A percentile compares a stretch with the other conserved stretches of the same genome.
phyloP scores from a whole-genome alignment of 2,888 invertebrate species.

The Rhagonycha fulva region DNA sequence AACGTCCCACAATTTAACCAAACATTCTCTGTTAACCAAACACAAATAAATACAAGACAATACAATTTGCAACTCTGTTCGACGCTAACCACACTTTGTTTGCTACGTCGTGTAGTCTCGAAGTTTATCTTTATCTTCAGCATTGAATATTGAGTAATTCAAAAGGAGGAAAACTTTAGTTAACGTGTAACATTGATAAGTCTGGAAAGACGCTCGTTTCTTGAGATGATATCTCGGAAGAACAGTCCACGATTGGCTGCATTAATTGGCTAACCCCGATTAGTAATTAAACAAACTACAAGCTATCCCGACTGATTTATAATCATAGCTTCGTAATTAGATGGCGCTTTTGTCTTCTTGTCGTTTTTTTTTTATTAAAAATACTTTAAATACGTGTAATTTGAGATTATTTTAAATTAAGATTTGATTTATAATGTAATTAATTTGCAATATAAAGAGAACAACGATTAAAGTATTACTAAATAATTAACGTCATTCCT shows the following conservation, averaged over 20 bases:
- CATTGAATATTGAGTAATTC: background rate
- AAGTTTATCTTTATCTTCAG: constrained; percentile 5
- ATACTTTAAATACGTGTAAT: background rate
- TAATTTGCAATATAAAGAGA: background rate
- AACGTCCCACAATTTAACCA: constrained; percentile 35
- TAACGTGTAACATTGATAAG: background rate
- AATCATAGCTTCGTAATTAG: constrained; percentile 24
- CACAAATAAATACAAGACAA: constrained; percentile 38
- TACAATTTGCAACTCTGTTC: constrained; percentile 38
- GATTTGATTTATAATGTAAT: background rate
- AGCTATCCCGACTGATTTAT: constrained; percentile 29
- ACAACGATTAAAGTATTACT: background rate
- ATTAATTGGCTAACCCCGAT: constrained; percentile 50
- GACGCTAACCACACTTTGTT: constrained; percentile 29
- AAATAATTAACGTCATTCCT: background rate
- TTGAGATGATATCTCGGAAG: constrained; percentile 38
- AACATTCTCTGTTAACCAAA: constrained; percentile 36
- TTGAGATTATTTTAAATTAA: background rate
- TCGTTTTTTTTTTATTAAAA: background rate
- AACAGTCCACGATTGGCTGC: constrained; percentile 46
- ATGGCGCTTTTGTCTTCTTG: constrained; percentile 12
- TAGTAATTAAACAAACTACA: constrained; percentile 49
- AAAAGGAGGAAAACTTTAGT: constrained; percentile 6
- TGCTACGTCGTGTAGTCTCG: constrained; percentile 9
- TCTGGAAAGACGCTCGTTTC: constrained; percentile 23